phyloP scores from a whole-genome alignment of 2,888 invertebrate species.

The Augochlorella aurata region DNA sequence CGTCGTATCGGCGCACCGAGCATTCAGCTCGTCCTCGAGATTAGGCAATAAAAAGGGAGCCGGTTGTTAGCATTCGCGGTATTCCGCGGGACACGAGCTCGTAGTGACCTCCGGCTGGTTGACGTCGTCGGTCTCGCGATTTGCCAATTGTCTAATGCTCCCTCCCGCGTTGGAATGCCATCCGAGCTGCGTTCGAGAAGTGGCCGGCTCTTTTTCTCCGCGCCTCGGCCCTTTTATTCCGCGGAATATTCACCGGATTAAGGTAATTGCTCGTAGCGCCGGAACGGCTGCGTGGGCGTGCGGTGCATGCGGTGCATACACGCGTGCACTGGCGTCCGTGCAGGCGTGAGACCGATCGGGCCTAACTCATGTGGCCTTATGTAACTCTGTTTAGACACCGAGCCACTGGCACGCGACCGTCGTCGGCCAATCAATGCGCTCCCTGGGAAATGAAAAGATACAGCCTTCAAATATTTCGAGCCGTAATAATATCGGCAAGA shows the following conservation, averaged over 20 bases:
- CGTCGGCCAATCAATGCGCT: neutral
- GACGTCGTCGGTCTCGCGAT: conserved; percentile 56
- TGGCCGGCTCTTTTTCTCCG: conserved; percentile 38
- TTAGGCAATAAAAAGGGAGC: conserved; percentile 46
- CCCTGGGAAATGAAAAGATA: no score
- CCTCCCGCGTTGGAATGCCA: conserved; percentile 44
- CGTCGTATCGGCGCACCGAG: neutral
- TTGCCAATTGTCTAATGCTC: conserved; percentile 62
- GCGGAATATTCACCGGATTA: conserved; percentile 80
- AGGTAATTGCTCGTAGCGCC: conserved; percentile 77
- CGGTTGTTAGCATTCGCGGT: conserved; percentile 69
- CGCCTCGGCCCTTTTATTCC: conserved; percentile 71
- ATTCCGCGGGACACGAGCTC: conserved; percentile 59
- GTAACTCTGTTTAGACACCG: conserved; percentile 41
- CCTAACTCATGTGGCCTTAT: conserved; percentile 32
- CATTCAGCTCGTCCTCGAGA: conserved; percentile 20
- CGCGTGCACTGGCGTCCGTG: conserved; percentile 42
- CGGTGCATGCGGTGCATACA: conserved; percentile 48
- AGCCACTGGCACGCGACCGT: conserved; percentile 6
- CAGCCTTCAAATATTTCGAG: no score
- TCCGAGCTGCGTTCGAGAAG: conserved; percentile 37
- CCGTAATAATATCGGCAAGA: no score
- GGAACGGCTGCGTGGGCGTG: conserved; percentile 58
- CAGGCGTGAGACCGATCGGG: conserved; percentile 67
- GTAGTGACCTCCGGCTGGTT: conserved; percentile 63